Percentiles rank a stretch among this genome's conserved stretches.
phyloP scores from a whole-genome alignment of 1,140 invertebrate genomes.

The Elymnias hypermnestra region DNA sequence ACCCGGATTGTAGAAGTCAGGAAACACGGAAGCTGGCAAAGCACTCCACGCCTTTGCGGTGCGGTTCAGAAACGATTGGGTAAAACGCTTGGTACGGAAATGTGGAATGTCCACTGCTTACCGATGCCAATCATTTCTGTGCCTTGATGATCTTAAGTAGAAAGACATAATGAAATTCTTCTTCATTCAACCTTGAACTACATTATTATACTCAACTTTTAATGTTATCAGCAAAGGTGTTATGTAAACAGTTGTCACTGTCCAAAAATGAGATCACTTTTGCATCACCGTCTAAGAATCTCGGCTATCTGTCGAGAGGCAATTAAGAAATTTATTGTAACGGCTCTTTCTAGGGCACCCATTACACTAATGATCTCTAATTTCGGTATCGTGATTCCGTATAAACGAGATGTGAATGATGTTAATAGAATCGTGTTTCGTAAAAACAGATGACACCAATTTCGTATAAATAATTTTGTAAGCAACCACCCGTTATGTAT shows the following conservation, averaged over 20 bases:
- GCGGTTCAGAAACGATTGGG: too few relatives aligned
- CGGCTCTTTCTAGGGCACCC: conserved; percentile 52
- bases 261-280: conserved; percentile 49
- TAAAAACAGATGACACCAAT: conserved; percentile 10
- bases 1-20: too few relatives aligned
- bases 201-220: conserved; percentile 7
- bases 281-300: conserved; percentile 63
- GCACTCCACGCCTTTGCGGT: too few relatives aligned
- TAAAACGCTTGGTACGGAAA: too few relatives aligned
- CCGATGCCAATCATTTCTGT: too few relatives aligned
- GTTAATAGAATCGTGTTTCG: conserved; percentile 7
- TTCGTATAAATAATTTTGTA: neutral
- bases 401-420: conserved; percentile 24
- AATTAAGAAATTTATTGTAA: conserved; percentile 71
- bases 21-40: too few relatives aligned
- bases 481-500: too few relatives aligned
- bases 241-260: conserved; percentile 23
- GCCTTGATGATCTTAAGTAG: too few relatives aligned
- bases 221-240: conserved; percentile 23
- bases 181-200: conserved; percentile 11
- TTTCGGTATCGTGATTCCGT: conserved; percentile 29
- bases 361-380: conserved; percentile 64
- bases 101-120: too few relatives aligned
- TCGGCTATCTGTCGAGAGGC: conserved; percentile 42
- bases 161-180: too few relatives aligned